Percentiles rank a stretch among this genome's conserved stretches.
Evolutionary conservation across 2,888 invertebrate species (phyloP).

Genomic region (Aethes cnicana): DNA sequence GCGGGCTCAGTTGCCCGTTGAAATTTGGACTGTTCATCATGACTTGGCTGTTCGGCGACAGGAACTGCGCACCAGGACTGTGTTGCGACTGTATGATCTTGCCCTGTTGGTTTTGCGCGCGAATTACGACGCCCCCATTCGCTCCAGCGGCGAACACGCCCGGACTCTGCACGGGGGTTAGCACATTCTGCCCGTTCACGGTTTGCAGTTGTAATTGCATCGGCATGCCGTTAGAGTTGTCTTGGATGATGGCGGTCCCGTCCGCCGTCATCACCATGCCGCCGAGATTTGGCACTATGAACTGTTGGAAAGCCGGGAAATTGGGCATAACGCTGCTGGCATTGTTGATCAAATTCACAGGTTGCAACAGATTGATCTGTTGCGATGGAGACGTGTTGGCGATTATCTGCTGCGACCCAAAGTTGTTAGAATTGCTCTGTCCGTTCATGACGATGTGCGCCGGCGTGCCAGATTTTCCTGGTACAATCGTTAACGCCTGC

Average conservation of each 20-base stretch:
- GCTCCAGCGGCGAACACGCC: constrained; percentile 84
- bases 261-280: constrained; percentile 93
- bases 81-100: constrained; percentile 87
- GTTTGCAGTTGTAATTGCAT: constrained; percentile 91
- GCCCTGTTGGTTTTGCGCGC: constrained; percentile 88
- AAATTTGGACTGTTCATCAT: constrained; percentile 88
- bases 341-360: constrained; percentile 90
- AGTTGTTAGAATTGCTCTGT: constrained; percentile 82
- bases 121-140: constrained; percentile 90
- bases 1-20: constrained; percentile 90
- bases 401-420: constrained; percentile 86
- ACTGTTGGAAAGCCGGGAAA: constrained; percentile 91
- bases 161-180: constrained; percentile 87
- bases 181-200: constrained; percentile 89
- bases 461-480: constrained; percentile 87
- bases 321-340: constrained; percentile 87
- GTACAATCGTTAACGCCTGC: constrained; percentile 89
- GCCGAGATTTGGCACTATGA: constrained; percentile 90
- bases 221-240: constrained; percentile 85
- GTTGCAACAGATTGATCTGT: constrained; percentile 89
- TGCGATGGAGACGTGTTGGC: constrained; percentile 81
- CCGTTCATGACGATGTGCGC: constrained; percentile 91
- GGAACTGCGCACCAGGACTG: constrained; percentile 86
- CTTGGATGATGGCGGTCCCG: constrained; percentile 89
- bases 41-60: constrained; percentile 89